Evolutionary conservation across 2,113 vertebrate genomes (phyloP), one percentile per base, ranked within the genome.

Genomic region (Apistogramma diplotaenia): DNA sequence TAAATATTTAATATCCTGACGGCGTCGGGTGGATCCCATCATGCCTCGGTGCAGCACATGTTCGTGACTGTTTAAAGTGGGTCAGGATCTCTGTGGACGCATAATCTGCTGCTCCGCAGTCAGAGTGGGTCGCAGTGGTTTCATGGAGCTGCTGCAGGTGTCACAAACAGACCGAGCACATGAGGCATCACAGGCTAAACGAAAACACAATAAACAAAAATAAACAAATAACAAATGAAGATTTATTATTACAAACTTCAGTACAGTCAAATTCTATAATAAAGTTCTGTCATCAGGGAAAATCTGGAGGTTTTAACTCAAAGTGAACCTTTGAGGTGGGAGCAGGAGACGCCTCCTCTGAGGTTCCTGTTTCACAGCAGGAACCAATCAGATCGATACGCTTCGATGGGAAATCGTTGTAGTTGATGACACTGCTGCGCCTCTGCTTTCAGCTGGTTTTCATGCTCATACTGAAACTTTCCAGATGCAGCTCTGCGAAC

Each of bases 21-120:
- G 0, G 25, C 0, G 6, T 33, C 10, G 15, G 59, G 35, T 29
- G 12, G 49, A 53, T 83, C 58, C 76, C 82, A 84, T 33, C 75
- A 35, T 43, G 81, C 49, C 23, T 54, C 13, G 1, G 23, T 61
- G 81, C 35, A 35, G 49, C 57, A 35, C 75, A 35, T 33, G 51
- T 55, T 56, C 19, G 16, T 76, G 74, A 13, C 29, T 53, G 5
- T 76, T 84, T 74, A 78, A 29, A 40, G 70, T 84, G 70, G 76
- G 76, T 74, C 82, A 79, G 49, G 75, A 49, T 70, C 65, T 70
- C 2, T 70, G 25, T 1, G 16, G 65, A 57, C 15, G 57, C 58
- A 79, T 84, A 67, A 84, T 70, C 71, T 53, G 35, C 70, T 18
- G 57, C 73, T 46, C 16, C 12, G 18, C 46, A 51, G 29, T 49